Conservation (phyloP, 2,797 vertebrate genomes). For the Geotrypetes seraphini region DNA sequence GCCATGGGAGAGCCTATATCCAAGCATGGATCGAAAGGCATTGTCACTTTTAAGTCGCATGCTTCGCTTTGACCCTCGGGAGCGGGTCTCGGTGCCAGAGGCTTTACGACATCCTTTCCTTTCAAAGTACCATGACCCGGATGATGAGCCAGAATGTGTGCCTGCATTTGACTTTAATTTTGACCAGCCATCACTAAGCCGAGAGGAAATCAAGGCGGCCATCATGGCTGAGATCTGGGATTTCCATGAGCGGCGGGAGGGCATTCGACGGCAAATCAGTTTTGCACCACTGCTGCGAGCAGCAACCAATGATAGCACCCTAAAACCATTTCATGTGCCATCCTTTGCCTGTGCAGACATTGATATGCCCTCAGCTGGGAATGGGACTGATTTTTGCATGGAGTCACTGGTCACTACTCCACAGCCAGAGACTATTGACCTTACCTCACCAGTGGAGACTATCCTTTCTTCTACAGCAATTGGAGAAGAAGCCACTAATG, state of each 20-base stretch:
- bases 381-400: conserved; percentile 44
- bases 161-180: conserved; percentile 90
- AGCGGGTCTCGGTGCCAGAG: conserved; percentile 68
- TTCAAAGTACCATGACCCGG: conserved; percentile 81
- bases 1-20: conserved; percentile 68
- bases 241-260: conserved; percentile 73
- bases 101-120: conserved; percentile 78
- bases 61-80: conserved; percentile 73
- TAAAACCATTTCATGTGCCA: conserved; percentile 32
- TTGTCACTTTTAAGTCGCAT: conserved; percentile 67
- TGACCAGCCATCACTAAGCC: conserved; percentile 59
- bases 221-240: conserved; percentile 84
- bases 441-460: conserved; percentile 54
- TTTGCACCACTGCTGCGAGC: conserved; percentile 61
- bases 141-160: conserved; percentile 85
- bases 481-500: conserved; percentile 12
- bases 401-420: conserved; percentile 42
- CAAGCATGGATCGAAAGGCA: conserved; percentile 66
- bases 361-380: conserved; percentile 74
- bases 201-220: conserved; percentile 84
- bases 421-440: conserved; percentile 66
- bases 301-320: conserved; percentile 22
- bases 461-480: background rate
- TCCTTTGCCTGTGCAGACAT: conserved; percentile 56
- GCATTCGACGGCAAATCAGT: conserved; percentile 67